phyloP scores from a whole-genome alignment of 2,888 invertebrate species.

The Xestia sexstrigata region DNA sequence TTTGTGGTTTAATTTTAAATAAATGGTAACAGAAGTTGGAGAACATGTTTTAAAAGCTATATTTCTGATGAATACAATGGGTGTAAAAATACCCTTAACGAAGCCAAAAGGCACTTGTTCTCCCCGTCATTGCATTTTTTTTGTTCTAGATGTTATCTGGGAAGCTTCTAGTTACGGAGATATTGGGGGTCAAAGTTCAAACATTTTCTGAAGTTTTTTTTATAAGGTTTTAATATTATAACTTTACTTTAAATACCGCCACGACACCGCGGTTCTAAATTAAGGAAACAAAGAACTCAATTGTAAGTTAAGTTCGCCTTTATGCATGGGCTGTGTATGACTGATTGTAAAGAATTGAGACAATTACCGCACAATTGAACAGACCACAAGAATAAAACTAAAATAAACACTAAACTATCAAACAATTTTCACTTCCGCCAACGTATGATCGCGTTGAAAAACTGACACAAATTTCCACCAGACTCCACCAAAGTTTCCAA shows the following conservation, averaged over 20 bases:
- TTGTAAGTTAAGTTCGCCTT: not conserved
- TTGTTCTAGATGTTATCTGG: too few relatives aligned
- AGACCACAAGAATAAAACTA: not conserved
- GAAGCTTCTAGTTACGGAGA: too few relatives aligned
- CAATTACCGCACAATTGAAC: not conserved
- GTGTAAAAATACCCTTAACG: too few relatives aligned
- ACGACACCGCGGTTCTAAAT: too few relatives aligned
- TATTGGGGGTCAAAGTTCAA: too few relatives aligned
- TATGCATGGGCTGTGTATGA: not conserved
- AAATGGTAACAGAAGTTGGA: not conserved
- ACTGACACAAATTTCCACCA: slow-evolving; percentile 58
- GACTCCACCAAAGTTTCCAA: slow-evolving; percentile 66
- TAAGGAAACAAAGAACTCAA: not conserved
- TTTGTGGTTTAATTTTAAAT: not conserved
- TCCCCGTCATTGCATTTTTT: too few relatives aligned
- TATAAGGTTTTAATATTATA: too few relatives aligned
- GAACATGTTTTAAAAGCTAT: not conserved
- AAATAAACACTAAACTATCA: not conserved
- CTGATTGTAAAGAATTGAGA: not conserved
- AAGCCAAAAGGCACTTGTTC: too few relatives aligned
- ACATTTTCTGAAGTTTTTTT: too few relatives aligned
- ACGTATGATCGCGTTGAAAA: slow-evolving; percentile 36
- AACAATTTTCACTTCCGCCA: not conserved
- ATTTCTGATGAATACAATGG: too few relatives aligned
- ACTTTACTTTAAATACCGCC: too few relatives aligned